These are phyloP conservation scores for Rhopalosiphum nymphaeae DNA, from an alignment of 2,888 invertebrate genomes.

Conservation along the genomic window DNA sequence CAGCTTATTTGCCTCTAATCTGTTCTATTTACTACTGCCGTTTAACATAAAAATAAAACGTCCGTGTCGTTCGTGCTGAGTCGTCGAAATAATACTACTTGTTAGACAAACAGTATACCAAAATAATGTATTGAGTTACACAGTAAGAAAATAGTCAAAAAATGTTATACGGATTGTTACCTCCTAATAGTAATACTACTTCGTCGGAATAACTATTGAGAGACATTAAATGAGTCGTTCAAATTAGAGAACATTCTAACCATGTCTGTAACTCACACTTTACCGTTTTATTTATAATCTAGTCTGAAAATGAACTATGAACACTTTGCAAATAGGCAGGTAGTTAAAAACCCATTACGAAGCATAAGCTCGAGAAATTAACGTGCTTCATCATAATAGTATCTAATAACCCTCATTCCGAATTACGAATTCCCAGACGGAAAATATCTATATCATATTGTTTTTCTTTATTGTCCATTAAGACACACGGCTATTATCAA, in stretches of 20 bases:
- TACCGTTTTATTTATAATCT: background rate
- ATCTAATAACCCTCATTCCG: constrained; percentile 19
- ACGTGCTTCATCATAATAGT: constrained; percentile 28
- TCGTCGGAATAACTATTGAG: background rate
- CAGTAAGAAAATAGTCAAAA: background rate
- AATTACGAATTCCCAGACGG: constrained; percentile 53
- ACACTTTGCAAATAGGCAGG: background rate
- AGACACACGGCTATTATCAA: background rate
- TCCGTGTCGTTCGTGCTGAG: background rate
- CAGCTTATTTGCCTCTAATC: background rate
- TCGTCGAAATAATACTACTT: background rate
- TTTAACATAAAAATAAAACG: background rate
- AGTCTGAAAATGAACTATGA: background rate
- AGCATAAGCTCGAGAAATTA: background rate
- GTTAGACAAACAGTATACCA: background rate
- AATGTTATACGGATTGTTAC: background rate
- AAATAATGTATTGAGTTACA: background rate
- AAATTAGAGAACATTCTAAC: background rate
- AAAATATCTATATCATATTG: constrained; percentile 34
- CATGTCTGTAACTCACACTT: background rate
- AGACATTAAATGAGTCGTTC: background rate
- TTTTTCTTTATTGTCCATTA: constrained; percentile 16
- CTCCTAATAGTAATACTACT: background rate
- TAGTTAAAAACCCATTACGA: background rate
- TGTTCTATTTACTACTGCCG: background rate